Evolutionary conservation across 2,888 invertebrate species (phyloP).

Genomic region (Trichacis sp.): DNA sequence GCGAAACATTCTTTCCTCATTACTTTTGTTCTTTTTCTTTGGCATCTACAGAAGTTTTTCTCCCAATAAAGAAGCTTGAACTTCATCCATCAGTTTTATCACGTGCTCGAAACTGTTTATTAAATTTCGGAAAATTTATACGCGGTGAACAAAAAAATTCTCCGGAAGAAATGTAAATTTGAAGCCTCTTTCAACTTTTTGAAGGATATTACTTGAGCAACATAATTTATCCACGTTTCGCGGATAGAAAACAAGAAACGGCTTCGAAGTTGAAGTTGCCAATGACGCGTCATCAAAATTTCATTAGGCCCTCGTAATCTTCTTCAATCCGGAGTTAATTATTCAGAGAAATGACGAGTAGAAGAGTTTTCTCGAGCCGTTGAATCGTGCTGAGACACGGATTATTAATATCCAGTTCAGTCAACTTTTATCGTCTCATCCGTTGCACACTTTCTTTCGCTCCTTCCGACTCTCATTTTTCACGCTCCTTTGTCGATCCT

Average conservation of each 20-base stretch:
- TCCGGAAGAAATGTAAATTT: too few relatives aligned
- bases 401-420: slow-evolving; percentile 5
- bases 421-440: not conserved
- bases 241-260: not conserved
- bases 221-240: too few relatives aligned
- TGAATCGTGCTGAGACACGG: not conserved
- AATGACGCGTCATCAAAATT: slow-evolving; percentile 47
- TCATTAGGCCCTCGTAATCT: slow-evolving; percentile 44
- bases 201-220: too few relatives aligned
- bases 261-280: not conserved
- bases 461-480: not conserved
- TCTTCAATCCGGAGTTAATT: slow-evolving; percentile 51
- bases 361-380: slow-evolving; percentile 17
- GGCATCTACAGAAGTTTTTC: too few relatives aligned
- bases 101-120: too few relatives aligned
- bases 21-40: too few relatives aligned
- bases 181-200: too few relatives aligned
- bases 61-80: too few relatives aligned
- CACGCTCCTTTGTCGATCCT: not conserved
- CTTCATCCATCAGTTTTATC: too few relatives aligned
- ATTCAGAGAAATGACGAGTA: slow-evolving; percentile 29
- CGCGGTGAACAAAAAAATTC: too few relatives aligned
- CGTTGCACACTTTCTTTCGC: not conserved
- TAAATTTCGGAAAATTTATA: too few relatives aligned
- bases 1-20: too few relatives aligned